Evolutionary conservation across 2,113 vertebrate genomes (phyloP), one percentile per base, ranked within the genome.

Genomic region (Rhynchopsitta pachyrhyncha): DNA sequence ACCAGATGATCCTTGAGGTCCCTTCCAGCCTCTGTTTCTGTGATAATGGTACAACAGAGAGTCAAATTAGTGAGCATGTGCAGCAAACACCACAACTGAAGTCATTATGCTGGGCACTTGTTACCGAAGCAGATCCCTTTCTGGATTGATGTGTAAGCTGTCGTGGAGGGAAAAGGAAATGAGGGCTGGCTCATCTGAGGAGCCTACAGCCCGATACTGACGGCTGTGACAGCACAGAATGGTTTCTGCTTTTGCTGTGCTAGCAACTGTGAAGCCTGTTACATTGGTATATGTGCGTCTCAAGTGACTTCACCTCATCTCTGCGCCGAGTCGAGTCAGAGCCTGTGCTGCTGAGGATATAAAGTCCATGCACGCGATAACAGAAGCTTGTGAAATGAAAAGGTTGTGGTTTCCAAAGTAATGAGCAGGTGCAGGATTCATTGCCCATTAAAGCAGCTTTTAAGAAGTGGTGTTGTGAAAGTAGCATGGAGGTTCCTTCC

Each of bases 291-390:
- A 2, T 33, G 6, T 33, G 6, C 3, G 4, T 67, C 63, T 52
- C 24, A 0, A 17, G 42, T 31, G 50, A 16, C 68, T 83, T 81
- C 44, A 60, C 19, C 74, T 39, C 50, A 14, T 29, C 68, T n/a
- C 1, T 5, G 7, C 28, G 5, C 17, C 5, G 6, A 53, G 60
- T 1, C 4, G 8, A 46, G 33, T 13, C 22, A 3, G 77, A 49
- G 52, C 37, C 14, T 7, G 23, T 18, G 47, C 10, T 50, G 53
- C 70, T 47, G 22, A 39, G 41, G 46, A 59, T 70, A 1, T 23
- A 1, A 46, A 67, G 28, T 17, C 70, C 11, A 1, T 0, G 3
- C 12, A 9, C 0, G 1, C 7, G 12, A 17, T 50, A 37, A 6
- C n/a, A 64, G 24, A 84, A 70, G 41, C 42, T 9, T 18, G 17